phyloP scores from a whole-genome alignment of 1,140 invertebrate species.

The Mya arenaria region DNA sequence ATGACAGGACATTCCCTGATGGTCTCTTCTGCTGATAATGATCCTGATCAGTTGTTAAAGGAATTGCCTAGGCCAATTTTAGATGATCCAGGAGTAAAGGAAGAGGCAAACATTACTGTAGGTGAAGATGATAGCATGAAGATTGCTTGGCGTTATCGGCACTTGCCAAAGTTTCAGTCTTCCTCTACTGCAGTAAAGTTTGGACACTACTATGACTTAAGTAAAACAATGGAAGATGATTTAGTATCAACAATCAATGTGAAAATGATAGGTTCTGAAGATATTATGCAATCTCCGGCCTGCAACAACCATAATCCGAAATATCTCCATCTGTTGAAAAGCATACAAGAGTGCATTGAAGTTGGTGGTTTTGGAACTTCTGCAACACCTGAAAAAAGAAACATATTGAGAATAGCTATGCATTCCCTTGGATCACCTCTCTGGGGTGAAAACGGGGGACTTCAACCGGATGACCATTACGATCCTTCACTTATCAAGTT shows the following conservation, averaged over 20 bases:
- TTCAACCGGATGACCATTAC: conserved; percentile 38
- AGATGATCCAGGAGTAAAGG: conserved; percentile 65
- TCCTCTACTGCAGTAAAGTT: conserved; percentile 82
- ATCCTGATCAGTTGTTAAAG: conserved; percentile 84
- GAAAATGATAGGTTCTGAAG: neutral
- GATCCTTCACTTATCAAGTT: conserved; percentile 86
- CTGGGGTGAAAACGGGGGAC: conserved; percentile 83
- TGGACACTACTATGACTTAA: conserved; percentile 91
- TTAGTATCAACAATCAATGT: conserved; percentile 49
- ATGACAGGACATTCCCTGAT: conserved; percentile 87
- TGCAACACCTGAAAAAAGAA: conserved; percentile 81
- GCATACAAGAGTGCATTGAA: conserved; percentile 84
- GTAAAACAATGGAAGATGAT: conserved; percentile 85
- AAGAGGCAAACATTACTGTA: conserved; percentile 3
- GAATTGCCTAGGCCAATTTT: conserved; percentile 80
- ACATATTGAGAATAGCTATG: conserved; percentile 88
- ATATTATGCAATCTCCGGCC: neutral
- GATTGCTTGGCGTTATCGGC: conserved; percentile 93
- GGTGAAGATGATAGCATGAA: conserved; percentile 85
- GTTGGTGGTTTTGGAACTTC: conserved; percentile 82
- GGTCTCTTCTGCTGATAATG: conserved; percentile 87
- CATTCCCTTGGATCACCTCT: conserved; percentile 89
- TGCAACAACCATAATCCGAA: no score
- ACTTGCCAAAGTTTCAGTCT: conserved; percentile 86
- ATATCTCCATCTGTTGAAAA: conserved; percentile 81